Evolutionary conservation across 1,140 invertebrate species (phyloP), one percentile per base, ranked within the genome.

Genomic region (Drosophila insularis): DNA sequence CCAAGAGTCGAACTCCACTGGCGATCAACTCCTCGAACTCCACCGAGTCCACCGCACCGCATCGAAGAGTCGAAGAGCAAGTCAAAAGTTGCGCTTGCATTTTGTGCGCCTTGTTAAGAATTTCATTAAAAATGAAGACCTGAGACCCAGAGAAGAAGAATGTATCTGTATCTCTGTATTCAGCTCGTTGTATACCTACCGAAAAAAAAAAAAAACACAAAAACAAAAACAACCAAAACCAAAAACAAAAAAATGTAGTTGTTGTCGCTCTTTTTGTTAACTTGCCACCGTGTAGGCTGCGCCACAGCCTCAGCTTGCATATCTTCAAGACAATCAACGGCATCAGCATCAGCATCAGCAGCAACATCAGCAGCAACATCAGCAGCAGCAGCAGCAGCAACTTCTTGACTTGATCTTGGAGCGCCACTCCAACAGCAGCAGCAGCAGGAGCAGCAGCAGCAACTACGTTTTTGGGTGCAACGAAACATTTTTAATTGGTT

Each of bases 71-170:
- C 66, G 78, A 74, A 71, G 37, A 53, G 70, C 43, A 61, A 50
- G 63, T 50, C 43, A 50, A 50, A 50, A 43, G 43, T 56, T 60
- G 56, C 66, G 46, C 54, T 70, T 78, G 80, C 82, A 87, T 89
- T 89, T 89, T 89, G 85, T 89, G 84, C 84, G 84, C 84, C 84
- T 89, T 90, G 82, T 90, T 90, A 90, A 90, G 87, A 86, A 90
- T 90, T 90, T 90, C 86, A 90, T 90, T 90, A 90, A 90, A 86
- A 90, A 90, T 90, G 87, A 90, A 90, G 81, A 90, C 87, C 85
- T 89, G 80, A 89, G 85, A 89, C 85, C 84, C 79, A 89, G 80
- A 50, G 43, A 50, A 27, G 43, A 89, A 89, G 82, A 89, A 89
- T 89, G 84, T 71, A 71, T 84, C 69, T 46, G 39, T 70, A 39